These are phyloP conservation scores for Catonia carolina DNA, from an alignment of 2,888 invertebrate species.

Conservation along the genomic window DNA sequence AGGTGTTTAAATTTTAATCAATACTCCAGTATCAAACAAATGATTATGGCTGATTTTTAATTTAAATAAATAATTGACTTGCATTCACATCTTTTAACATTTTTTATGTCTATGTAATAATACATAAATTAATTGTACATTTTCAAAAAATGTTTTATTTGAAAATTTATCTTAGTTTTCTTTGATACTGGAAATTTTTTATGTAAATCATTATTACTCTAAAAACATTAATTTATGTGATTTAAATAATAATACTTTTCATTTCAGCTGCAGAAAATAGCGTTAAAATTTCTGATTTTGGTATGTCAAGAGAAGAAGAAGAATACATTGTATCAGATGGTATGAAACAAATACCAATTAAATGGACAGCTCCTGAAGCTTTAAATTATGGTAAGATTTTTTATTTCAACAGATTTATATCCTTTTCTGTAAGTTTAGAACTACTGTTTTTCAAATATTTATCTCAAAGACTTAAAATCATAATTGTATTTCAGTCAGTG, in stretches of 20 bases:
- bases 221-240: background rate
- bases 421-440: too few relatives aligned
- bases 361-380: conserved; percentile 98
- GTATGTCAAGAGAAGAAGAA: conserved; percentile 95
- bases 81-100: too few relatives aligned
- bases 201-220: background rate
- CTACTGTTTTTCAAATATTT: too few relatives aligned
- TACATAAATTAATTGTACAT: background rate
- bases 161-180: background rate
- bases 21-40: too few relatives aligned
- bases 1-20: too few relatives aligned
- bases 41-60: too few relatives aligned
- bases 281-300: conserved; percentile 96
- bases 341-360: conserved; percentile 97
- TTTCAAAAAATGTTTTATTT: background rate
- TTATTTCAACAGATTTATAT: too few relatives aligned
- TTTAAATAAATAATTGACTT: background rate
- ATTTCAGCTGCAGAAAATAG: conserved; percentile 65
- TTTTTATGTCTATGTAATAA: background rate
- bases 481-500: too few relatives aligned
- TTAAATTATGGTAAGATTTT: conserved; percentile 71
- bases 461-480: too few relatives aligned
- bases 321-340: conserved; percentile 96
- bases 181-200: too few relatives aligned
- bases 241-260: conserved; percentile 5